phyloP scores from a whole-genome alignment of 2,113 vertebrate species.

The Psammodynastes pulverulentus region DNA sequence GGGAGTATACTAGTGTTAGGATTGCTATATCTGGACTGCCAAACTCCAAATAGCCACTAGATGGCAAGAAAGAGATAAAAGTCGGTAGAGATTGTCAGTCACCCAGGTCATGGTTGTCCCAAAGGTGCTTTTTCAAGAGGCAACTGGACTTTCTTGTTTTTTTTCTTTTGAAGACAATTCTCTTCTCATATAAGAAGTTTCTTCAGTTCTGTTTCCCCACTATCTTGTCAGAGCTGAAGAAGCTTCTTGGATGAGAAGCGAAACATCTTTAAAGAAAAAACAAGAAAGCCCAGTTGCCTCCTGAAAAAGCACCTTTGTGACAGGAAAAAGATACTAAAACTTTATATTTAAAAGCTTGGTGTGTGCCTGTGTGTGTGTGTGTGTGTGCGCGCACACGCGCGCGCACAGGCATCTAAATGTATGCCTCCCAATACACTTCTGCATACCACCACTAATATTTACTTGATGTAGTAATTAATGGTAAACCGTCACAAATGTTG shows the following conservation, averaged over 20 bases:
- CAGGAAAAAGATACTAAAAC: background rate
- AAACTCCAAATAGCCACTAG: background rate
- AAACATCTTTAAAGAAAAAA: too few relatives aligned
- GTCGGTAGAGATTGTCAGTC: too few relatives aligned
- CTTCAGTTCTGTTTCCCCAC: too few relatives aligned
- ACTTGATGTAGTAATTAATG: background rate
- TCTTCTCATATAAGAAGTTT: too few relatives aligned
- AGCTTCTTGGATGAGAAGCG: too few relatives aligned
- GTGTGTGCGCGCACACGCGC: background rate
- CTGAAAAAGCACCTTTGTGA: too few relatives aligned
- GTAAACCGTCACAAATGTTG: background rate
- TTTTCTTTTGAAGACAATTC: too few relatives aligned
- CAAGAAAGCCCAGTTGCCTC: too few relatives aligned
- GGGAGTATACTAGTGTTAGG: background rate
- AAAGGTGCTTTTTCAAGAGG: too few relatives aligned
- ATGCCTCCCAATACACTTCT: background rate
- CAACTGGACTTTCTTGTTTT: too few relatives aligned
- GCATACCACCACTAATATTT: background rate
- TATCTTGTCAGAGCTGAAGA: too few relatives aligned
- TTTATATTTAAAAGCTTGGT: background rate
- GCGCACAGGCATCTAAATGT: background rate
- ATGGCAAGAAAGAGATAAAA: background rate
- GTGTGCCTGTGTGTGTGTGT: constrained; percentile 1
- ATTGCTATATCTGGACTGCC: background rate
- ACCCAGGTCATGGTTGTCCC: too few relatives aligned